Evolutionary conservation across 2,113 vertebrate genomes (phyloP).

Genomic region (Xiphophorus hellerii): DNA sequence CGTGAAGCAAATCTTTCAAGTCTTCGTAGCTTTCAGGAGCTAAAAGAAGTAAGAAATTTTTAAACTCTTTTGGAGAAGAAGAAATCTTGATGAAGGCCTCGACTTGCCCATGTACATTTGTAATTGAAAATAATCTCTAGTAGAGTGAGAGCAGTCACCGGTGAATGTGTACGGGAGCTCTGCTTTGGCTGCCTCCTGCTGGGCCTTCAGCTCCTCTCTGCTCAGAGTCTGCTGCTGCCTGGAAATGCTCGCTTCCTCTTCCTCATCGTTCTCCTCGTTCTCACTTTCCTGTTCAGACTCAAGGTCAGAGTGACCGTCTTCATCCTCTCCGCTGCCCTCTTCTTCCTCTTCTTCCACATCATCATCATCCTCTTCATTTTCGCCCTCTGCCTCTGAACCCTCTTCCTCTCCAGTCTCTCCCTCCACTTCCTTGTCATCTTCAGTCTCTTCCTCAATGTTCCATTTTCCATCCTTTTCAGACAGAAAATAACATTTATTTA

Average conservation of each 20-base stretch:
- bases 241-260: constrained; percentile 1
- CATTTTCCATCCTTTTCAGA: constrained; percentile 85
- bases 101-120: neutral
- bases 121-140: neutral
- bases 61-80: neutral
- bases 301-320: constrained; percentile 84
- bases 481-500: neutral
- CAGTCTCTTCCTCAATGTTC: constrained; percentile 58
- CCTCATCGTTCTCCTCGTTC: constrained; percentile 57
- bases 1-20: constrained; percentile 81
- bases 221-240: constrained; percentile 1
- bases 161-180: constrained; percentile 90
- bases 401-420: constrained; percentile 43
- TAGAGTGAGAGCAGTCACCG: constrained; percentile 71
- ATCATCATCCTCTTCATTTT: constrained; percentile 20
- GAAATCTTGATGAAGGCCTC: neutral
- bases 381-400: constrained; percentile 42
- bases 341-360: constrained; percentile 25
- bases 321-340: constrained; percentile 49
- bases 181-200: constrained; percentile 73
- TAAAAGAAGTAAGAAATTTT: constrained; percentile 46
- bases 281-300: constrained; percentile 80
- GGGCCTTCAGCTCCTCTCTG: constrained; percentile 57
- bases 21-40: constrained; percentile 84
- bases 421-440: constrained; percentile 37